Conservation (phyloP, 2,888 invertebrate species). For the Phaedon cochleariae region DNA sequence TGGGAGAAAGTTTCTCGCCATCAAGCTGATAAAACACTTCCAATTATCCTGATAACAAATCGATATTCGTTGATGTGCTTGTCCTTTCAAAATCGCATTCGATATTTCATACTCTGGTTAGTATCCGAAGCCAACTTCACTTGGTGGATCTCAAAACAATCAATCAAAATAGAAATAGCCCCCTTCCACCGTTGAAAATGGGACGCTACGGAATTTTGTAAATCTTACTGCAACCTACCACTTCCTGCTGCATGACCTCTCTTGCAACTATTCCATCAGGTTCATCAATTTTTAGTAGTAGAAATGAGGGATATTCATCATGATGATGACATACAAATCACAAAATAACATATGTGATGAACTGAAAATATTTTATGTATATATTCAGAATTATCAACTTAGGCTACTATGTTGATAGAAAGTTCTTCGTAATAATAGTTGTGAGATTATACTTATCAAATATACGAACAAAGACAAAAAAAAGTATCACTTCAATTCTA, state of each 20-base stretch:
- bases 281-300: conserved; percentile 13
- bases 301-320: too few relatives aligned
- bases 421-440: too few relatives aligned
- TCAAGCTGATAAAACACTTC: not conserved
- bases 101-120: not conserved
- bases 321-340: too few relatives aligned
- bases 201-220: conserved; percentile 57
- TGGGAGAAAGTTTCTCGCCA: not conserved
- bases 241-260: conserved; percentile 39
- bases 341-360: too few relatives aligned
- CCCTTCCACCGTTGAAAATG: conserved; percentile 57
- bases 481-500: too few relatives aligned
- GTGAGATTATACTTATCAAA: too few relatives aligned
- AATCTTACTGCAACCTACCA: conserved; percentile 44
- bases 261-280: conserved; percentile 23
- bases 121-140: too few relatives aligned
- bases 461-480: too few relatives aligned
- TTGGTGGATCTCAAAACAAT: too few relatives aligned
- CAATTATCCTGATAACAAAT: not conserved
- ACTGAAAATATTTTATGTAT: too few relatives aligned
- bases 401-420: too few relatives aligned
- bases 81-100: not conserved
- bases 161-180: conserved; percentile 32
- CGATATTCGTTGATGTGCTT: not conserved
- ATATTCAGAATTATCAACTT: too few relatives aligned